Percentiles rank a stretch among this genome's conserved stretches.
phyloP scores from a whole-genome alignment of 2,888 invertebrate genomes.

The Caenorhabditis sp. region DNA sequence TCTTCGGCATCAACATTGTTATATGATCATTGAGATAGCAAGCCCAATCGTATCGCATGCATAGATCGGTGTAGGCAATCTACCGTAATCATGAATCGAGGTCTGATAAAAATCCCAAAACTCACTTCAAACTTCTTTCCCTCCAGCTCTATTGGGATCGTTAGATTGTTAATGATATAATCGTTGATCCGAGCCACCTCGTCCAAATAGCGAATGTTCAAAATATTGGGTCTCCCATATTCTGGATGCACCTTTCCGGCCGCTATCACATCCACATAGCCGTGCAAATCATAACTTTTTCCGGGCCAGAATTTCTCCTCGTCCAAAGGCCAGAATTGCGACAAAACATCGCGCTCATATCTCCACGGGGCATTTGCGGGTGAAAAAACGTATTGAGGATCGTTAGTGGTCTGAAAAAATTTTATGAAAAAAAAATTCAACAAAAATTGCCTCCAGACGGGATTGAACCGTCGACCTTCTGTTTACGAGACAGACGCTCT shows the following conservation, averaged over 20 bases:
- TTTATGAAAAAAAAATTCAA: not conserved
- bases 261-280: conserved; percentile 69
- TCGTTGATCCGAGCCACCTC: conserved; percentile 67
- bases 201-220: conserved; percentile 60
- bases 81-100: conserved; percentile 71
- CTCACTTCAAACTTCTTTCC: conserved; percentile 55
- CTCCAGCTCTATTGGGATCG: conserved; percentile 59
- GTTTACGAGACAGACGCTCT: conserved; percentile 63
- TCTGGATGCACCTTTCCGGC: conserved; percentile 56
- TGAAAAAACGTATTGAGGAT: conserved; percentile 69
- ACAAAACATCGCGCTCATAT: conserved; percentile 62
- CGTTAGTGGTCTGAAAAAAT: conserved; percentile 61
- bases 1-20: conserved; percentile 73
- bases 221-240: conserved; percentile 65
- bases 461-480: conserved; percentile 59
- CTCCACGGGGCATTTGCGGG: conserved; percentile 68
- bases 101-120: not conserved
- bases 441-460: conserved; percentile 39
- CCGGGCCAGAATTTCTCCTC: conserved; percentile 69
- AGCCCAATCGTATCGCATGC: conserved; percentile 75
- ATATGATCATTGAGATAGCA: conserved; percentile 69
- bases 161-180: conserved; percentile 66
- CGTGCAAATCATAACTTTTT: conserved; percentile 65
- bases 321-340: conserved; percentile 69
- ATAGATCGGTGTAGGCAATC: conserved; percentile 83